Evolutionary conservation across 1,140 invertebrate genomes (phyloP).

Genomic region (Daktulosphaira vitifoliae): DNA sequence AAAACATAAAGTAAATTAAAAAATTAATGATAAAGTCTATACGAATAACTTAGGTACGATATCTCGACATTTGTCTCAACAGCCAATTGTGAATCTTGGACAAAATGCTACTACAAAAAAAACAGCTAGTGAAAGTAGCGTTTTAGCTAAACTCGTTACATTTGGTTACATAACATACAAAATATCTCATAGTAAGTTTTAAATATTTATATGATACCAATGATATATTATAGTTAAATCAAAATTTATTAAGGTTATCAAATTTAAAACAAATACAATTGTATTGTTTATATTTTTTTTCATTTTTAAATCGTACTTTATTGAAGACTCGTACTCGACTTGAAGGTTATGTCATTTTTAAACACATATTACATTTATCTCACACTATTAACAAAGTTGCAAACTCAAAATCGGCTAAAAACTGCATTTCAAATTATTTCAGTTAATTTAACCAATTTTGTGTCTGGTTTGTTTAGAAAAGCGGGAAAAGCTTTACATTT

Average conservation of each 20-base stretch:
- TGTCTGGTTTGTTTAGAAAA: conserved; percentile 52
- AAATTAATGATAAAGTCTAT: not conserved
- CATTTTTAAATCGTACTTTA: too few relatives aligned
- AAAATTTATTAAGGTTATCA: too few relatives aligned
- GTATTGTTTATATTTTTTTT: too few relatives aligned
- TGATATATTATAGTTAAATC: too few relatives aligned
- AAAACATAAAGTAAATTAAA: not conserved
- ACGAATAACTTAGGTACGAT: conserved; percentile 27
- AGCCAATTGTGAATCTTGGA: not conserved
- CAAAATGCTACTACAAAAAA: conserved; percentile 4
- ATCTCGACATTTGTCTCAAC: conserved; percentile 17
- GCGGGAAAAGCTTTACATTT: conserved; percentile 66
- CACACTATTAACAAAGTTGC: too few relatives aligned
- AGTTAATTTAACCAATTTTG: not conserved
- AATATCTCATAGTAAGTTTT: conserved; percentile 16
- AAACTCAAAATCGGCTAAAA: too few relatives aligned
- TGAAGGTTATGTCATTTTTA: too few relatives aligned
- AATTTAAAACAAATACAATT: too few relatives aligned
- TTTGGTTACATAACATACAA: conserved; percentile 21
- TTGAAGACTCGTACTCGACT: too few relatives aligned
- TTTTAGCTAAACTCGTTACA: conserved; percentile 20
- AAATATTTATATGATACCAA: not conserved
- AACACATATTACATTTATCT: too few relatives aligned
- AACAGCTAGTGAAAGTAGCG: not conserved
- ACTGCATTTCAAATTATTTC: too few relatives aligned